These are phyloP conservation scores for Xylophagus ater DNA, from an alignment of 2,888 invertebrate species.

Conservation along the genomic window DNA sequence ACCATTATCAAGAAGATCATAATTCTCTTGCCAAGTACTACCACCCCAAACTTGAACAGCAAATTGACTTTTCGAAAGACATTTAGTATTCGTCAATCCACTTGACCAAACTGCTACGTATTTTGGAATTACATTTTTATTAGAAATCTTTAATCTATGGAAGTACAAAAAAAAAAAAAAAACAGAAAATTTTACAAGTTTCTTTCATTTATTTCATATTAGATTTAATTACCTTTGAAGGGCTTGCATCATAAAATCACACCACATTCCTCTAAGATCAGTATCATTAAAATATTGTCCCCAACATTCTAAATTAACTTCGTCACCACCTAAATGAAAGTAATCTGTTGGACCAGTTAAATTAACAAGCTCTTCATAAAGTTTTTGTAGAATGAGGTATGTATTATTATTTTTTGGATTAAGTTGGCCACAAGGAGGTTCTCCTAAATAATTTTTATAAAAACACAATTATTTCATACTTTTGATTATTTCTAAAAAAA, in stretches of 20 bases:
- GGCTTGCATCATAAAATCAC: slow-evolving; percentile 60
- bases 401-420: slow-evolving; percentile 72
- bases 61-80: slow-evolving; percentile 47
- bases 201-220: background rate
- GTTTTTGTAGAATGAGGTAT: slow-evolving; percentile 57
- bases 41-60: slow-evolving; percentile 74
- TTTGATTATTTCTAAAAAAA: slow-evolving; percentile 8
- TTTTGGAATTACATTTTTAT: slow-evolving; percentile 32
- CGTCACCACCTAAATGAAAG: slow-evolving; percentile 61
- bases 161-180: background rate
- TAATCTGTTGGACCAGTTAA: slow-evolving; percentile 65
- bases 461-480: slow-evolving; percentile 2
- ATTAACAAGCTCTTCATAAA: slow-evolving; percentile 64
- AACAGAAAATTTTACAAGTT: slow-evolving; percentile 5
- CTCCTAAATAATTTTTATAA: slow-evolving; percentile 28
- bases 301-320: slow-evolving; percentile 72
- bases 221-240: slow-evolving; percentile 37
- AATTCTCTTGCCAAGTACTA: slow-evolving; percentile 69
- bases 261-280: slow-evolving; percentile 67
- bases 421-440: slow-evolving; percentile 77
- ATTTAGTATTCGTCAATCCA: slow-evolving; percentile 60
- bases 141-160: slow-evolving; percentile 34
- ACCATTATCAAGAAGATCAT: slow-evolving; percentile 63
- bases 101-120: slow-evolving; percentile 64
- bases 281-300: slow-evolving; percentile 60